Base-by-base conservation (phyloP, 1,140 invertebrate species). In the Hypothenemus hampei region DNA sequence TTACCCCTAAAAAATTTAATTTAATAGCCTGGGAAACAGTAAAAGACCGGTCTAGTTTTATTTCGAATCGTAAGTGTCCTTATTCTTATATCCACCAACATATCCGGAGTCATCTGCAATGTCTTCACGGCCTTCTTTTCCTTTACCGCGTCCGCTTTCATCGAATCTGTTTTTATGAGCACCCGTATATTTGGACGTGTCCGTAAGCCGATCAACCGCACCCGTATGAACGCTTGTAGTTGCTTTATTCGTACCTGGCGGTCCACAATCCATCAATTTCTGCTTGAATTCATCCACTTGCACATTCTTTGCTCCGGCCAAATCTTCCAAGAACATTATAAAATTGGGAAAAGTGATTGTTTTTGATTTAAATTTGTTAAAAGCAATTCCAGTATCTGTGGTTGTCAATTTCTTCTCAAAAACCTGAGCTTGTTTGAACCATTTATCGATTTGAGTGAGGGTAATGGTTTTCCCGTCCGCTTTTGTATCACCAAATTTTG, bases 91-190 rank as follows among this genome's bases (percentile, higher is more conserved):
- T 5, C 89, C 90, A 15, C 82, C 77, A 16, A 93, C 91, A 68
- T 94, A 94, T 20, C 91, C 91, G 1, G 87, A 85, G n/a, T 74
- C 76, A 63, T 92, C 87, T 2, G 81, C 72, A 7, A 87, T 22
- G 63, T 94, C 89, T 62, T 86, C 89, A 33, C 91, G 77, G 4
- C 91, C 91, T 24, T 86, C 81, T 53, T 89, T 90, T 0, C 91
- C 91, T 67, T 87, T 87, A 13, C 91, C 91, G 71, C 91, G 90
- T n/a, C 91, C 91, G 1, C 77, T 75, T 35, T 85, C 82, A 72
- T 93, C 90, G 66, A 93, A 94, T 21, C 92, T 78, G 60, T 92
- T 85, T 67, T 89, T 93, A 69, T 92, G 89, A 1, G 89, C 89
- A 3, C 91, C 92, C 0, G 91, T 94, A 73, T 93, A 95, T 69